Conservation (phyloP, 2,797 vertebrate species). For the Molossus alvarezi region DNA sequence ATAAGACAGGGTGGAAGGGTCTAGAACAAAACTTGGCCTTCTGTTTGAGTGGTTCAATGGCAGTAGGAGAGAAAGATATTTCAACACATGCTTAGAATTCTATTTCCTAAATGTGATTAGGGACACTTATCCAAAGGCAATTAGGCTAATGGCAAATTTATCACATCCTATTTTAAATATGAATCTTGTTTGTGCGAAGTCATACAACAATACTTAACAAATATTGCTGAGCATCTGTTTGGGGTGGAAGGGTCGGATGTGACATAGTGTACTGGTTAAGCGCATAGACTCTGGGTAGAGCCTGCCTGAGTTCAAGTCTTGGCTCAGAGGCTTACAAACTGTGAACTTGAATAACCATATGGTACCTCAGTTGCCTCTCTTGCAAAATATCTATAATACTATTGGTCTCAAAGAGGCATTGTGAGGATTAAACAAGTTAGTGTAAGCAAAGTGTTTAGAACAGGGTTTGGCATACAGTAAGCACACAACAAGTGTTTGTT, state of each 20-base stretch:
- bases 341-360: neutral
- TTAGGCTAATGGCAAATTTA: neutral
- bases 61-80: neutral
- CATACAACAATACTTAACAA: neutral
- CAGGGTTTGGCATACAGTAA: neutral
- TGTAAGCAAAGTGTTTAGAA: neutral
- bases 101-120: neutral
- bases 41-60: neutral
- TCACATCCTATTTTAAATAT: neutral
- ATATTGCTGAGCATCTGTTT: neutral
- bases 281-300: neutral
- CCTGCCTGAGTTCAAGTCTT: neutral
- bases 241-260: neutral
- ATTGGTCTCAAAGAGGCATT: neutral
- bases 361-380: neutral
- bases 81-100: neutral
- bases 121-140: neutral
- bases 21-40: neutral
- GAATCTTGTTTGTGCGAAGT: neutral
- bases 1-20: neutral
- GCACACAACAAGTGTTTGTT: neutral
- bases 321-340: neutral
- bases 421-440: neutral
- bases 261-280: neutral
- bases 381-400: neutral